phyloP scores from a whole-genome alignment of 2,888 invertebrate genomes.

The Sesamia inferens region DNA sequence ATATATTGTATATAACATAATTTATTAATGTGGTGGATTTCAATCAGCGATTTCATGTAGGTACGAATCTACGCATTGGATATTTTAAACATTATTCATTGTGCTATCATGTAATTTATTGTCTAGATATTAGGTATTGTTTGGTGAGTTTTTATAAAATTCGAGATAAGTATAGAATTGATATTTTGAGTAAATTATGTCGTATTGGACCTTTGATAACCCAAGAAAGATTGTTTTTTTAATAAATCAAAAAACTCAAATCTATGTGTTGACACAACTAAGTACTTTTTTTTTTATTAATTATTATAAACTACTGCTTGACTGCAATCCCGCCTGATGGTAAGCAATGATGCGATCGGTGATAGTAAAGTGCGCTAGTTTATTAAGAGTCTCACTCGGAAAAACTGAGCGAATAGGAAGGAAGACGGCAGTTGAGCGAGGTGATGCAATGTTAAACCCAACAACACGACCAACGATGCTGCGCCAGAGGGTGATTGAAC shows the following conservation, averaged over 20 bases:
- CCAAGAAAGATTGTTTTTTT: neutral
- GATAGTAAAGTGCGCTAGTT: too few relatives aligned
- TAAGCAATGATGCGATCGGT: too few relatives aligned
- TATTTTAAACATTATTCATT: slow-evolving; percentile 26
- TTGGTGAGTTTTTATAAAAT: neutral
- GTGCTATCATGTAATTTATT: slow-evolving; percentile 10
- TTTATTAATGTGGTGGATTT: slow-evolving; percentile 28
- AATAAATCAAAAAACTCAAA: neutral
- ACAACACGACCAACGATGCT: too few relatives aligned
- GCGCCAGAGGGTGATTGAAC: too few relatives aligned
- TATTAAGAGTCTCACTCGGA: too few relatives aligned
- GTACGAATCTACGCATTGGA: neutral
- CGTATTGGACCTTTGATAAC: neutral
- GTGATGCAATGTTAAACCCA: too few relatives aligned
- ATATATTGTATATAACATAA: slow-evolving; percentile 13
- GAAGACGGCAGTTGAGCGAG: too few relatives aligned
- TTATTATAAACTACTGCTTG: too few relatives aligned
- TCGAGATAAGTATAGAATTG: neutral
- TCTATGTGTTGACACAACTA: neutral
- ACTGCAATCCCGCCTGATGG: too few relatives aligned
- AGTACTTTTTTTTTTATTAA: too few relatives aligned
- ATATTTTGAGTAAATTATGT: neutral
- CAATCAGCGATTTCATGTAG: slow-evolving; percentile 30
- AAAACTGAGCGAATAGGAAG: too few relatives aligned
- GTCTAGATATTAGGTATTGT: neutral